phyloP scores from a whole-genome alignment of 2,797 vertebrate species.

The Cephalopachus bancanus region DNA sequence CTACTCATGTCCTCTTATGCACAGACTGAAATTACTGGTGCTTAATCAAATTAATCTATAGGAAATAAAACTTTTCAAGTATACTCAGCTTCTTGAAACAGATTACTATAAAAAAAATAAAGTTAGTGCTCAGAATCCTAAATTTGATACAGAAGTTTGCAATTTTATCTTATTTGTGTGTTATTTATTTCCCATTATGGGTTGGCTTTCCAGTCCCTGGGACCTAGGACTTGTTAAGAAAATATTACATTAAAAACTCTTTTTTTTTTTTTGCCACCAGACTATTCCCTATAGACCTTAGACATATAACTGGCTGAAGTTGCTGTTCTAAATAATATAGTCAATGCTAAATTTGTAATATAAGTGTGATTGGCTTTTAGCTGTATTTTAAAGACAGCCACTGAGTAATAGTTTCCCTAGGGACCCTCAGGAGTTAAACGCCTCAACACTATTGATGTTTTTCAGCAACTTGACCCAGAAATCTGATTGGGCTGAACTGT shows the following conservation, averaged over 20 bases:
- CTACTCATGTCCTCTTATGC: neutral
- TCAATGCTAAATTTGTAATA: neutral
- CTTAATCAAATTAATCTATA: neutral
- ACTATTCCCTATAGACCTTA: neutral
- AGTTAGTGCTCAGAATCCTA: conserved; percentile 41
- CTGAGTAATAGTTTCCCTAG: neutral
- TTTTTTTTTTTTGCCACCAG: neutral
- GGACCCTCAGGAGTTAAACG: neutral
- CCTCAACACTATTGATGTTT: neutral
- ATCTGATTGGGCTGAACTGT: neutral
- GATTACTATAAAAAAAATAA: conserved; percentile 36
- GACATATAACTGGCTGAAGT: neutral
- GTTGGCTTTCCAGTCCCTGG: neutral
- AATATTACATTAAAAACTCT: neutral
- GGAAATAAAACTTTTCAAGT: conserved; percentile 1
- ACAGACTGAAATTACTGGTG: conserved; percentile 14
- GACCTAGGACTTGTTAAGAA: neutral
- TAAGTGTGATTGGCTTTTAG: neutral
- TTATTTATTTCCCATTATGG: neutral
- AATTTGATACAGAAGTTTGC: conserved; percentile 14
- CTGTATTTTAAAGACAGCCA: conserved; percentile 28
- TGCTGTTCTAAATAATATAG: neutral
- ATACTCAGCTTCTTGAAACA: conserved; percentile 19
- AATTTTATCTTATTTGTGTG: neutral
- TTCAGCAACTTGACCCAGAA: neutral